Conservation (phyloP, 2,888 invertebrate species). For the Lithophane leautieri region DNA sequence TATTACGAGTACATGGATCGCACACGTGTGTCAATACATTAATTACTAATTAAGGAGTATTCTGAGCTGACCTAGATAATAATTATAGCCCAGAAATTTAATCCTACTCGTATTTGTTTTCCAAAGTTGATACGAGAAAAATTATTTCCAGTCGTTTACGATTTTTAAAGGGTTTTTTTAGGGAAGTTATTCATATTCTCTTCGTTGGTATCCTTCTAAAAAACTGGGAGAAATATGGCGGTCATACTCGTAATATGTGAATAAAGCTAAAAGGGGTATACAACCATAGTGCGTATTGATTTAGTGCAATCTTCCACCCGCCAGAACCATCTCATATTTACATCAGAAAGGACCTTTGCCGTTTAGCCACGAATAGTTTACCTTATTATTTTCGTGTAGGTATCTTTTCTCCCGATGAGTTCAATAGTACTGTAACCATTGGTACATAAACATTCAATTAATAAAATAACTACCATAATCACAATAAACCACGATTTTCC, state of each 20-base stretch:
- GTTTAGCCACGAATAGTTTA: no score
- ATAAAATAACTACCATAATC: constrained; percentile 3
- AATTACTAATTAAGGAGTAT: constrained; percentile 25
- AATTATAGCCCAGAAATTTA: background rate
- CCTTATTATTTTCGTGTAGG: background rate
- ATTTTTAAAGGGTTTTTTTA: background rate
- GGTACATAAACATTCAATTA: constrained; percentile 3
- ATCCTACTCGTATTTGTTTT: constrained; percentile 5
- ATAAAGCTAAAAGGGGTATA: constrained; percentile 30
- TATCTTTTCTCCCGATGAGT: background rate
- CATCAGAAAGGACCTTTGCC: constrained; percentile 1
- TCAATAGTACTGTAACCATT: background rate
- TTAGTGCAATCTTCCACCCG: background rate
- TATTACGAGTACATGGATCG: background rate
- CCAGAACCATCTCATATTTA: constrained; percentile 6
- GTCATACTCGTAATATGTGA: constrained; percentile 4
- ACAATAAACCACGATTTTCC: constrained; percentile 31
- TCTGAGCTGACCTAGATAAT: constrained; percentile 4
- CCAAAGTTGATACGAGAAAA: background rate
- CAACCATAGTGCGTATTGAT: constrained; percentile 20
- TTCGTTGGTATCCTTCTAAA: background rate
- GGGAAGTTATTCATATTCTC: no score
- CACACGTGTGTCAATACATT: constrained; percentile 3
- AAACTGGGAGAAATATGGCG: constrained; percentile 35
- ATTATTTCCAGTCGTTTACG: background rate